Base-by-base conservation (phyloP, 2,888 invertebrate species). In the Dascillus cervinus region DNA sequence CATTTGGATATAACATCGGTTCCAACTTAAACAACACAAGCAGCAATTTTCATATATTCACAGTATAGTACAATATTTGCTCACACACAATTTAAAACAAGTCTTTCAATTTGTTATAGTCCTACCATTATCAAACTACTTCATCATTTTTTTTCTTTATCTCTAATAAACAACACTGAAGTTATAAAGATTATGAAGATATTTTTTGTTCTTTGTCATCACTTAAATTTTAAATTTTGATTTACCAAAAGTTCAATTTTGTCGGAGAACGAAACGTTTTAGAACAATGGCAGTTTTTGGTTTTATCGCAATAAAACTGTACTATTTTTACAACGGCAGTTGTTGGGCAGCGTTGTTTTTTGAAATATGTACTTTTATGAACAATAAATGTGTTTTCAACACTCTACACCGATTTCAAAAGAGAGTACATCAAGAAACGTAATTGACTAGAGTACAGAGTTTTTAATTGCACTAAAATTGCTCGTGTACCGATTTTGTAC, bases 21-120 rank as follows among this genome's bases (percentile, higher is more conserved):
- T 24, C n/a, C n/a, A n/a, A 8, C 8, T 17, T 17, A 17, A 8
- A 17, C 4, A 17, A 17, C 17, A 8, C 4, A 17, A 17, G 17
- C 17, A 17, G 37, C 37, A 38, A 40, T 37, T 25, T 31, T 37
- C 39, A 43, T 47, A 43, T 47, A 39, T 36, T 47, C 48, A 50
- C 50, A 44, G 41, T 48, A 44, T 49, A 48, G 44, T n/a, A n/a
- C 50, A 49, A 49, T 44, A 40, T 32, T 41, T 44, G 37, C 56
- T 51, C 55, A 53, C 58, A 52, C 55, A 56, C 55, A 60, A 58
- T 58, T 56, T 51, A 58, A 59, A 51, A 60, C 56, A 56, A 55
- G 57, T 58, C 55, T 56, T 56, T 58, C 49, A 60, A 61, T 61
- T 60, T 58, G 58, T 61, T 60, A 57, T 55, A 57, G 50, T 52